phyloP scores from a whole-genome alignment of 2,888 invertebrate genomes.

The Gastracanthus pulcherrimus region DNA sequence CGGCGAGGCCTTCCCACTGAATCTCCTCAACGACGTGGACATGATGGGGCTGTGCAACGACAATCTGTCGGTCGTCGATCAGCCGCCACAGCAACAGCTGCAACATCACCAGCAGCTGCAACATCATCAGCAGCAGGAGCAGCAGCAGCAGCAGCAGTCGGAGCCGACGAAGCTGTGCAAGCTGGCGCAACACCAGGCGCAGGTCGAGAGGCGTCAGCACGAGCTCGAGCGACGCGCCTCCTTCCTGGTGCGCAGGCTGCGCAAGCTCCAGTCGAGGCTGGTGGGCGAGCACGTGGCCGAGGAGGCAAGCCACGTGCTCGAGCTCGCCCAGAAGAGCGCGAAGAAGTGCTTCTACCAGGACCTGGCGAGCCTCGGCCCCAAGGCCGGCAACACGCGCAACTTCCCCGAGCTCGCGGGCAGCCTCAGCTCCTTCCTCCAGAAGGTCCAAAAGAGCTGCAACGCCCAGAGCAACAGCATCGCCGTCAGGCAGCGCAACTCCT shows the following conservation, averaged over 20 bases:
- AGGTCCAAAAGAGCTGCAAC: conserved; percentile 73
- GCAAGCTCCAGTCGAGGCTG: conserved; percentile 87
- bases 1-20: conserved; percentile 71
- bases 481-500: conserved; percentile 70
- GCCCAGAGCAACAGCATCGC: conserved; percentile 73
- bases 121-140: not conserved
- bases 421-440: conserved; percentile 71
- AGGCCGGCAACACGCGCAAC: conserved; percentile 66
- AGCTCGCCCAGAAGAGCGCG: conserved; percentile 83
- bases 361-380: conserved; percentile 68
- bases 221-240: conserved; percentile 85
- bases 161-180: conserved; percentile 61
- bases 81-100: conserved; percentile 29
- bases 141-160: not conserved
- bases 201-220: conserved; percentile 78
- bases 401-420: conserved; percentile 72
- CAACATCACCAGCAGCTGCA: not conserved
- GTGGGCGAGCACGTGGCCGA: conserved; percentile 89
- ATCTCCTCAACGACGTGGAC: conserved; percentile 73
- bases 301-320: conserved; percentile 88
- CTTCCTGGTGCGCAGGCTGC: conserved; percentile 85
- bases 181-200: conserved; percentile 66
- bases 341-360: conserved; percentile 75
- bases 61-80: conserved; percentile 64
- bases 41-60: conserved; percentile 72